These are phyloP conservation scores for Philaethria dido DNA, from an alignment of 2,888 invertebrate species.

Conservation along the genomic window DNA sequence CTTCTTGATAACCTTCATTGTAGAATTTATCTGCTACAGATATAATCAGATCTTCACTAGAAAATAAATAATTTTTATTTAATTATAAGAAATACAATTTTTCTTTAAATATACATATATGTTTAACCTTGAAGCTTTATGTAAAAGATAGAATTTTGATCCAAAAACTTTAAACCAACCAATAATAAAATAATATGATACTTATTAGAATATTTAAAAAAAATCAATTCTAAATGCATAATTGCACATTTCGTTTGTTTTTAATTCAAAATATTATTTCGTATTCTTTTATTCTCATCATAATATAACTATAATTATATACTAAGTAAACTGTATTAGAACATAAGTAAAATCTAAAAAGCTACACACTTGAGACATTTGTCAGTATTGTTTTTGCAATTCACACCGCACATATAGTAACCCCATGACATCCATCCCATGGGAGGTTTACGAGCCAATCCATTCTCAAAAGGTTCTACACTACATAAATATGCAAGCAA, in stretches of 20 bases:
- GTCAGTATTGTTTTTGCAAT: conserved; percentile 84
- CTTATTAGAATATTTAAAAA: too few relatives aligned
- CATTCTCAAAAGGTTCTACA: conserved; percentile 82
- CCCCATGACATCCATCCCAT: conserved; percentile 92
- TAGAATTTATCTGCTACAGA: conserved; percentile 85
- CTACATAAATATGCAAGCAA: conserved; percentile 46
- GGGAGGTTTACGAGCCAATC: conserved; percentile 86
- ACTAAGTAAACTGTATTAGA: not conserved
- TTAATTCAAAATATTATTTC: too few relatives aligned
- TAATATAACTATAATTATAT: too few relatives aligned
- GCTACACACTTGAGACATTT: conserved; percentile 85
- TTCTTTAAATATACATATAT: too few relatives aligned
- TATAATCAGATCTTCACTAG: conserved; percentile 85
- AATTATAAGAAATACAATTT: too few relatives aligned
- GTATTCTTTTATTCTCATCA: too few relatives aligned
- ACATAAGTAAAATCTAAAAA: not conserved
- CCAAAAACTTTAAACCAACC: too few relatives aligned
- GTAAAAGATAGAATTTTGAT: too few relatives aligned
- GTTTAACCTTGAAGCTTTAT: too few relatives aligned
- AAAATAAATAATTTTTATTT: not conserved
- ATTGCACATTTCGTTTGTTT: too few relatives aligned
- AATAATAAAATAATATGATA: too few relatives aligned
- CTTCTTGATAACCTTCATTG: conserved; percentile 87
- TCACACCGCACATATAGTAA: conserved; percentile 85
- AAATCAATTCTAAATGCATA: too few relatives aligned